Base-by-base conservation (phyloP, 2,888 invertebrate genomes). In the Coenonympha arcania region DNA sequence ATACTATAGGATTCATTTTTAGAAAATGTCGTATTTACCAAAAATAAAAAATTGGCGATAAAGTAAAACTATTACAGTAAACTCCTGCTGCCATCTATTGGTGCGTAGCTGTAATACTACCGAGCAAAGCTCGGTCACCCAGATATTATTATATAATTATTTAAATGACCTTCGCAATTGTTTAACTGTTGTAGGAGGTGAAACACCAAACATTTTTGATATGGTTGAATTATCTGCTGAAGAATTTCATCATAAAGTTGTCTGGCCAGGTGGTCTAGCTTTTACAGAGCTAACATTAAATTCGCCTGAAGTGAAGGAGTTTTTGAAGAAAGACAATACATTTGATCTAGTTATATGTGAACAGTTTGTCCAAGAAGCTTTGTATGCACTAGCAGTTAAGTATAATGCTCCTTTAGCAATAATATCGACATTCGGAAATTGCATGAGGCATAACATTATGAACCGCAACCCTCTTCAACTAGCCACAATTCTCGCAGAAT, bases 281-380 rank as follows among this genome's bases (percentile, higher is more conserved):
- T 71, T 71, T 4, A 79, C 81, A 9, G 77, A 84, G 60, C 58
- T 73, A 1, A 63, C 68, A 1, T 52, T 83, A 3, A 75, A 74
- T 47, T 78, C 82, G 1, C 67, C 62, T 9, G 61, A 69, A 54
- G 69, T 83, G 1, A 62, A 65, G 56, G 55, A 68, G 1, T 72
- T 85, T 28, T 52, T 85, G 1, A 60, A 59, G 1, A 62, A 72
- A 55, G 74, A 82, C 33, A 69, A 73, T 20, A 66, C 68, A 45
- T 87, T 78, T 37, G 87, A 88, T 57, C 56, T 88, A 8, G 75
- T 88, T 1, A 73, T 88, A 2, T 63, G 71, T n/a, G 86, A 87
- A 60, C 76, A 81, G 39, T 87, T 87, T 55, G 82, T 75, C 53
- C 78, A 76, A 66, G 87, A 88, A 62, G 79, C 87, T 1, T 59